Evolutionary conservation across 2,113 vertebrate genomes (phyloP).

Genomic region (Chroicocephalus ridibundus): DNA sequence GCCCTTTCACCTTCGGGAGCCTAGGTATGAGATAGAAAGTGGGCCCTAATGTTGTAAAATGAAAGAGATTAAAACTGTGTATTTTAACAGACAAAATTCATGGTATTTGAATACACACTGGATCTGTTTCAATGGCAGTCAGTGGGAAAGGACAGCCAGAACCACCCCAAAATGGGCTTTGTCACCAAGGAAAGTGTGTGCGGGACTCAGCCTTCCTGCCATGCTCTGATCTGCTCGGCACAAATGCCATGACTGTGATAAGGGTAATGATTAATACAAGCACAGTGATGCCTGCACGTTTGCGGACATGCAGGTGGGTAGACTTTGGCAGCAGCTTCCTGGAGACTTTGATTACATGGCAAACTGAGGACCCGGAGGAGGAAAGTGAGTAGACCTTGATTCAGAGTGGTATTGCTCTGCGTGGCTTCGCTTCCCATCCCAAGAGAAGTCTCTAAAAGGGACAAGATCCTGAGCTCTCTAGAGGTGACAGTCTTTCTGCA

Average conservation of each 20-base stretch:
- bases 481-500: background rate
- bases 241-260: background rate
- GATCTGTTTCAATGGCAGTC: background rate
- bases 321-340: background rate
- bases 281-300: background rate
- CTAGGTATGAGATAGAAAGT: background rate
- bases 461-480: background rate
- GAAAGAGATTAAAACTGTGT: background rate
- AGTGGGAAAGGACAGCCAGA: background rate
- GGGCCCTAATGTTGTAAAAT: background rate
- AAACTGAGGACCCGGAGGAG: background rate
- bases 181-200: background rate
- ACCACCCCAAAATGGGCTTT: background rate
- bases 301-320: background rate
- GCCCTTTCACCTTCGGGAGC: background rate
- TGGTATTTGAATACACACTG: background rate
- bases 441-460: background rate
- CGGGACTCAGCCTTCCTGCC: background rate
- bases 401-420: background rate
- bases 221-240: background rate
- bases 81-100: background rate
- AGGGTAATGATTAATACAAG: background rate
- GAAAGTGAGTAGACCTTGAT: background rate
- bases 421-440: background rate
- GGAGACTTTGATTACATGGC: background rate